Conservation (phyloP, 2,888 invertebrate species). For the Epistrophella euchroma region DNA sequence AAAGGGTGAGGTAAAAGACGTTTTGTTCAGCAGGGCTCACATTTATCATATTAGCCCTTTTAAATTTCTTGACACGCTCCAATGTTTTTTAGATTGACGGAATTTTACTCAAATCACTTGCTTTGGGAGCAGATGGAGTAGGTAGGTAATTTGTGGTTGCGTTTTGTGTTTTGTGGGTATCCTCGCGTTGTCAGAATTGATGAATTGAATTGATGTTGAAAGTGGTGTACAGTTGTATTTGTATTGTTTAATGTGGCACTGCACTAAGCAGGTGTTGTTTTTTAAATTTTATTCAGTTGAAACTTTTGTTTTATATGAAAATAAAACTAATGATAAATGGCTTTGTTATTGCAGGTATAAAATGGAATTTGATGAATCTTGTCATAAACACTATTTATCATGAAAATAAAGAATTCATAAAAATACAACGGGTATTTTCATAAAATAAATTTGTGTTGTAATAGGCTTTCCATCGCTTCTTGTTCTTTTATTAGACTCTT, state of each 20-base stretch:
- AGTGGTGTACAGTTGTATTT: conserved; percentile 18
- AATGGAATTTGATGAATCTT: too few species aligned
- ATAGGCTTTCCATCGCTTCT: too few species aligned
- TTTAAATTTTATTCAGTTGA: neutral
- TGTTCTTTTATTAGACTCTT: too few species aligned
- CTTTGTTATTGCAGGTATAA: neutral
- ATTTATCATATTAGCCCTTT: conserved; percentile 25
- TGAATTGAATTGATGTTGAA: conserved; percentile 38
- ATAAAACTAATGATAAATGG: neutral
- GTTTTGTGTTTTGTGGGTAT: conserved; percentile 39
- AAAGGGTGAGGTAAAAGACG: conserved; percentile 56
- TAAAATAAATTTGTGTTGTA: too few species aligned
- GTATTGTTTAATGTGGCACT: neutral
- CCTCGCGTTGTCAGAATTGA: conserved; percentile 33
- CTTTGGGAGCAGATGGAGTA: conserved; percentile 46
- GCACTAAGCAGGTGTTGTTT: neutral
- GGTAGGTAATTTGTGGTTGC: conserved; percentile 51
- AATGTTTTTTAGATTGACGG: conserved; percentile 48
- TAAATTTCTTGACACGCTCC: conserved; percentile 46
- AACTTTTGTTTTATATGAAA: neutral
- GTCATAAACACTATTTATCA: too few species aligned
- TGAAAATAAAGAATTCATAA: too few species aligned
- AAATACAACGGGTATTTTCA: too few species aligned
- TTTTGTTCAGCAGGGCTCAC: conserved; percentile 1
- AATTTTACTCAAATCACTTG: conserved; percentile 28